These are phyloP conservation scores for Pheosia gnoma DNA, from an alignment of 2,888 invertebrate species.

Conservation along the genomic window DNA sequence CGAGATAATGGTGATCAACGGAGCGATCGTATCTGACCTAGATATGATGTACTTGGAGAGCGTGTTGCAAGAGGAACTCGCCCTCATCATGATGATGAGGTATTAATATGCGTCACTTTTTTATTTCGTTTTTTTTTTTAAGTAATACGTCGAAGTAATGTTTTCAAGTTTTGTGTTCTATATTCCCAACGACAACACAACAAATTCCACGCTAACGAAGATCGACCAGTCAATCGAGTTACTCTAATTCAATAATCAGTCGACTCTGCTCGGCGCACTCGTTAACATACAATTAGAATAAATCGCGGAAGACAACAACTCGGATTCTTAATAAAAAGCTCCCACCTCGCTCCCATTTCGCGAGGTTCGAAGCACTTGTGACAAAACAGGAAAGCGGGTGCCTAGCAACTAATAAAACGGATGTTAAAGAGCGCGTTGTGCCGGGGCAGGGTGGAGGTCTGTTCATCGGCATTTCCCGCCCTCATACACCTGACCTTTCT, in stretches of 20 bases:
- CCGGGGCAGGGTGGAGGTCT: conserved; percentile 57
- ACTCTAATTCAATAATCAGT: conserved; percentile 60
- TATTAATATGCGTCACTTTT: conserved; percentile 54
- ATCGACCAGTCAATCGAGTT: conserved; percentile 47
- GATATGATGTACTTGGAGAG: conserved; percentile 99
- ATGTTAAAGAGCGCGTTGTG: conserved; percentile 64
- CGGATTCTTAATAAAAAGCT: conserved; percentile 46
- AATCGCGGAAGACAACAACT: conserved; percentile 43
- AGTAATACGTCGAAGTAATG: background rate
- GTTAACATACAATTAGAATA: conserved; percentile 65
- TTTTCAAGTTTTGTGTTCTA: background rate
- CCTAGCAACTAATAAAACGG: conserved; percentile 72
- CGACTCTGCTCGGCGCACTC: conserved; percentile 52
- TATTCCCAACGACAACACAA: conserved; percentile 1
- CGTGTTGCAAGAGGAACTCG: conserved; percentile 96
- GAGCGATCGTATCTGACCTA: conserved; percentile 98
- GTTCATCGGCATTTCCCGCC: conserved; percentile 77
- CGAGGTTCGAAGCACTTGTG: conserved; percentile 44
- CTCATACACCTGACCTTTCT: conserved; percentile 83
- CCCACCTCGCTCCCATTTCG: conserved; percentile 43
- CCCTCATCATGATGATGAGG: conserved; percentile 98
- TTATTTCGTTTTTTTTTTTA: conserved; percentile 16
- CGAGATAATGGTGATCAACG: conserved; percentile 99
- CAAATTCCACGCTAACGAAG: conserved; percentile 51
- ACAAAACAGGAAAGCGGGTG: conserved; percentile 61